Evolutionary conservation across 2,888 invertebrate species (phyloP), one percentile per base, ranked within the genome.

Genomic region (Zaprionus obscuricornis): DNA sequence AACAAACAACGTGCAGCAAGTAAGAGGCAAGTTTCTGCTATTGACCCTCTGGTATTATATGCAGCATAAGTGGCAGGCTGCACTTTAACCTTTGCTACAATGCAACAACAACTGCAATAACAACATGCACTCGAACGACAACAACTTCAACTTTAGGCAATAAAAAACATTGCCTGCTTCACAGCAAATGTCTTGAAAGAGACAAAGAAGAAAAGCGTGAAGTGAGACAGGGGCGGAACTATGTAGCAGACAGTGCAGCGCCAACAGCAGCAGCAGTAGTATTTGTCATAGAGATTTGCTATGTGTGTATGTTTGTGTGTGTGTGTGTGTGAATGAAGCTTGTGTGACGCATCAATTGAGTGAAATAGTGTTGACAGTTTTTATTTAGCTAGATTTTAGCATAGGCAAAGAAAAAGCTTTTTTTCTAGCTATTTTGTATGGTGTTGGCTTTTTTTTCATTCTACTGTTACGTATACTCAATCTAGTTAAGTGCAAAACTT

Each of bases 31-130:
- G 45, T 51, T 43, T 10, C 49, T 43, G 63, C 50, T 86, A 85
- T 79, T 86, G 78, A 79, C 78, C 85, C 74, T 64, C 59, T 82
- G 78, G 85, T n/a, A 86, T 79, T 79, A 86, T 69, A 74, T 81
- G 64, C 86, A 73, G 59, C 55, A 54, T 51, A 69, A 77, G 60
- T 71, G 76, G 52, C 63, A 60, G 33, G 36, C n/a, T n/a, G n/a
- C 71, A 65, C 66, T 74, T 75, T 31, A 74, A 49, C 71, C 59
- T 55, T 14, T 18, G 49, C 51, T 46, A 56, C 51, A 65, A 60
- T 63, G 58, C 70, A 60, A 49, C n/a, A n/a, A n/a, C n/a, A n/a
- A n/a, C 10, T 8, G 20, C 39, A n/a, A n/a, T n/a, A 18, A 11
- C 37, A 5, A n/a, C 24, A 8, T 39, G 22, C n/a, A n/a, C n/a